These are phyloP conservation scores for Mechanitis messenoides DNA, from an alignment of 2,888 invertebrate species.

Conservation along the genomic window DNA sequence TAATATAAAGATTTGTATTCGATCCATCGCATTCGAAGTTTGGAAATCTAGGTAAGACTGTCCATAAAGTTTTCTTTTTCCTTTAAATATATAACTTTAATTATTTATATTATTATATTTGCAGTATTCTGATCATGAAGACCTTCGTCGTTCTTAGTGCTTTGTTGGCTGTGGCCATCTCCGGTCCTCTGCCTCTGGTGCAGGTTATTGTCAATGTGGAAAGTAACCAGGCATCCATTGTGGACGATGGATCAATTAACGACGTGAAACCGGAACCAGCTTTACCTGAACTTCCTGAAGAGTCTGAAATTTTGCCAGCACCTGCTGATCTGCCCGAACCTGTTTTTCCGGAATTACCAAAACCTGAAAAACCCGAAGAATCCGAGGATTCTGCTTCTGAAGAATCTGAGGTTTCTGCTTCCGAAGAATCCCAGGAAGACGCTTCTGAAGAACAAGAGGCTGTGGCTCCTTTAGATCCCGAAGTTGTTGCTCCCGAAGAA, in stretches of 20 bases:
- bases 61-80: no score
- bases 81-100: background rate
- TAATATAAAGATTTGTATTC: conserved; percentile 21
- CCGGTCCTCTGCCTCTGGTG: conserved; percentile 49
- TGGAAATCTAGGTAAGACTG: no score
- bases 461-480: no score
- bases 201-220: conserved; percentile 48
- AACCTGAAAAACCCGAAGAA: conserved; percentile 8
- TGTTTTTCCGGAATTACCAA: conserved; percentile 20
- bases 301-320: conserved; percentile 15
- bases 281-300: conserved; percentile 12
- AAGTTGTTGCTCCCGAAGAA: no score
- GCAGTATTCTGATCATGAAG: conserved; percentile 39
- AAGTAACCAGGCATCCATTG: conserved; percentile 20
- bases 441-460: no score
- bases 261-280: conserved; percentile 21
- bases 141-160: conserved; percentile 44
- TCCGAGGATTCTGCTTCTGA: no score
- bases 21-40: background rate
- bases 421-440: no score
- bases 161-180: conserved; percentile 45
- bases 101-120: background rate
- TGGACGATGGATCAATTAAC: conserved; percentile 1
- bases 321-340: conserved; percentile 23
- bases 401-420: no score